Evolutionary conservation across 2,113 vertebrate genomes (phyloP).

Genomic region (Athene noctua): DNA sequence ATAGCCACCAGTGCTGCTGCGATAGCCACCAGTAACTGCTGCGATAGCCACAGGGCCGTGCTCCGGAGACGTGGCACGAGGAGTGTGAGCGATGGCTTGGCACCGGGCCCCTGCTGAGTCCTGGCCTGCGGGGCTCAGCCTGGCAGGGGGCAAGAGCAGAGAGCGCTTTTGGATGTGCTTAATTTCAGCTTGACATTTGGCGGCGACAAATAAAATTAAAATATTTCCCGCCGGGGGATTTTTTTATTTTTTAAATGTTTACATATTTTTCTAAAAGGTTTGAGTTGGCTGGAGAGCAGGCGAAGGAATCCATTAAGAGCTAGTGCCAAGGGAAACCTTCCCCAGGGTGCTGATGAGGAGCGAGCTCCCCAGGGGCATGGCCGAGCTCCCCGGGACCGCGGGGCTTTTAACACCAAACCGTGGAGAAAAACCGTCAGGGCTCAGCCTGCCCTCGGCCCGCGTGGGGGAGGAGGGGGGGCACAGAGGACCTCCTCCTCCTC

Average conservation of each 20-base stretch:
- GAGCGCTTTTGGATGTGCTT: constrained; percentile 49
- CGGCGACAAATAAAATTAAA: constrained; percentile 11
- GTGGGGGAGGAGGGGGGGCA: not conserved
- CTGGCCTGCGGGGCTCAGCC: constrained; percentile 36
- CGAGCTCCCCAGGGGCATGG: not conserved
- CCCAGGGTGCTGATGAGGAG: constrained; percentile 18
- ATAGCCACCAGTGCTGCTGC: not conserved
- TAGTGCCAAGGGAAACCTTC: constrained; percentile 30
- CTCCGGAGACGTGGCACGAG: not conserved
- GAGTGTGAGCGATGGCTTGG: constrained; percentile 9
- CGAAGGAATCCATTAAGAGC: constrained; percentile 41
- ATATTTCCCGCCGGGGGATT: constrained; percentile 49
- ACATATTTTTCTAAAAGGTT: constrained; percentile 64
- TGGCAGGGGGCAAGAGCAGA: constrained; percentile 46
- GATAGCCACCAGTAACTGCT: not conserved
- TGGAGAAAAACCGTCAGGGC: not conserved
- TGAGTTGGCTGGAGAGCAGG: constrained; percentile 53
- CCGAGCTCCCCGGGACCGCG: fast-evolving
- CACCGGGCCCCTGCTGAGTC: not conserved
- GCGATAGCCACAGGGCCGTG: not conserved
- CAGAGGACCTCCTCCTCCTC: not conserved
- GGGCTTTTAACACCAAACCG: not conserved
- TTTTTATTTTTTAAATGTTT: constrained; percentile 38
- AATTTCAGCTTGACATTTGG: constrained; percentile 64
- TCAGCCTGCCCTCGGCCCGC: not conserved